Evolutionary conservation across 2,797 vertebrate genomes (phyloP), one percentile per base, ranked within the genome.

Genomic region (Rhodeus uyekii): DNA sequence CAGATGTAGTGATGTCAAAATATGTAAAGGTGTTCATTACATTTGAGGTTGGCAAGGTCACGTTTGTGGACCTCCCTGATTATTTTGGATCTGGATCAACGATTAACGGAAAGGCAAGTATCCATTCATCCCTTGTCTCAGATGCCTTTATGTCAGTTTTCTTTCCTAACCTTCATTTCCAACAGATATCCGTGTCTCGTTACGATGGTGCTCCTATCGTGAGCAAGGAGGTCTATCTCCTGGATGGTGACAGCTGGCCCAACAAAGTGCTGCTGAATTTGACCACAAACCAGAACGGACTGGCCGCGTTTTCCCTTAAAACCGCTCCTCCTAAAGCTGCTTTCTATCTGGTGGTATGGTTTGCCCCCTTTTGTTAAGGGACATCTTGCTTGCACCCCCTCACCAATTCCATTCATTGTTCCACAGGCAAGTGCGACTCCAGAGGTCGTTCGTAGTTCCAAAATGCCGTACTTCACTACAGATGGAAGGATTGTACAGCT

Each of bases 221-320:
- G 4, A 32, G 90, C 64, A 88, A 74, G 76, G 4, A 4, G 0
- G 22, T 94, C 2, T 88, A 92, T 83, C 71, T 94, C 78, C 88
- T 86, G 9, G 76, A 87, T 48, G 86, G 85, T 1, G 5, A 55
- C 5, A 22, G 0, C 1, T 88, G 89, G 90, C 22, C 73, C 0
- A 0, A 42, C 12, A 18, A 8, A 2, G 27, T 2, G 3, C 14
- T 89, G 1, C 61, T 86, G 42, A 93, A 91, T 60, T 86, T 93
- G 22, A 93, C 92, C 7, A 93, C 92, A 1, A 76, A 92, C 81
- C 39, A 22, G 2, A 8, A 90, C 0, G 93, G 93, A 18, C 4
- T 90, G 0, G 90, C 90, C 10, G 0, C 18, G 1, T 93, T 94
- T 83, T 87, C 89, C 5, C 8, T 93, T 0, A 76, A 82, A 64